Percentiles rank a stretch among this genome's conserved stretches.
Conservation (phyloP, 2,797 vertebrate species). For the Pangasius krempfi region DNA sequence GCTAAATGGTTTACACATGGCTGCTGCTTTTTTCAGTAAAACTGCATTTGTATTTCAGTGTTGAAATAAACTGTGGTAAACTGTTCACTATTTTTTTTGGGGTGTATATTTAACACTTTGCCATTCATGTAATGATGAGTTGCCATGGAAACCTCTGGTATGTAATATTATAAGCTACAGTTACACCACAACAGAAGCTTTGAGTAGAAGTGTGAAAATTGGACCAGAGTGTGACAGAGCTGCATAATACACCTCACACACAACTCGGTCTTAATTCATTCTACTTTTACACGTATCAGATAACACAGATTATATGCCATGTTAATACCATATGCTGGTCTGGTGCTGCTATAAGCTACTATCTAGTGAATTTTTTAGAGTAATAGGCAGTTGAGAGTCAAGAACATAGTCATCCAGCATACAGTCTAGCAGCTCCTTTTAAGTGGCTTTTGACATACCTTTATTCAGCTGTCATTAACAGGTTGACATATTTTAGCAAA, state of each 20-base stretch:
- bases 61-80: constrained; percentile 27
- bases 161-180: constrained; percentile 1
- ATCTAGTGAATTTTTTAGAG: not conserved
- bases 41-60: constrained; percentile 32
- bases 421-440: too few species aligned
- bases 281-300: not conserved
- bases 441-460: too few species aligned
- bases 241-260: not conserved
- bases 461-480: too few species aligned
- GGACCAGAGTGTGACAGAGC: not conserved
- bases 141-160: constrained; percentile 21
- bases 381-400: too few species aligned
- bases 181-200: not conserved
- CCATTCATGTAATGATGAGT: constrained; percentile 12
- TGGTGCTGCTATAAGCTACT: not conserved
- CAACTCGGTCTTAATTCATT: not conserved
- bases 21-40: constrained; percentile 24
- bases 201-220: not conserved
- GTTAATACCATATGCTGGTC: not conserved
- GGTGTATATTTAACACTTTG: not conserved
- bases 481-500: too few species aligned
- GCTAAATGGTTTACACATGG: not conserved
- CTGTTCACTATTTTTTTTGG: not conserved
- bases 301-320: too few species aligned
- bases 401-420: too few species aligned